Percentiles rank a stretch among this genome's conserved stretches.
phyloP scores from a whole-genome alignment of 2,888 invertebrate species.

The Epinotia brunnichana region DNA sequence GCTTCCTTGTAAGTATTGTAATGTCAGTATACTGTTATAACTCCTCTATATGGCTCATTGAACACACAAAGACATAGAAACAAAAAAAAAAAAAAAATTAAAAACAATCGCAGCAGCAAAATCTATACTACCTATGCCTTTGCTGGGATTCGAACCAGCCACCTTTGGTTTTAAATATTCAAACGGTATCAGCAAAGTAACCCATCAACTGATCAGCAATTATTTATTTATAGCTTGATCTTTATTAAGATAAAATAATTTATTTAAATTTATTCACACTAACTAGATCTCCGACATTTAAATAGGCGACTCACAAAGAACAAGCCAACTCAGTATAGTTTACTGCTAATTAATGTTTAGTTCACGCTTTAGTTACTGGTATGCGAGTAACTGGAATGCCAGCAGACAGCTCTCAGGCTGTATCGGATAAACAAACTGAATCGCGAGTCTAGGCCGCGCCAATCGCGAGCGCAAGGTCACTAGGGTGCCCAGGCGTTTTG shows the following conservation, averaged over 20 bases:
- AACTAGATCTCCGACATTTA: constrained; percentile 24
- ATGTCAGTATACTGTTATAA: no score
- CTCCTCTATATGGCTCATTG: no score
- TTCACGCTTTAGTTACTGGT: constrained; percentile 26
- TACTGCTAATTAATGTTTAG: constrained; percentile 28
- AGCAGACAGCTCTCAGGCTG: constrained; percentile 49
- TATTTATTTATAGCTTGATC: neutral
- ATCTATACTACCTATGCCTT: no score
- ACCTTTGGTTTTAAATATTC: no score
- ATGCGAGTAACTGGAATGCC: constrained; percentile 30
- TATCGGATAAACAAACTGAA: constrained; percentile 58
- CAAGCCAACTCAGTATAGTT: constrained; percentile 16
- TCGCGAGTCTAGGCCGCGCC: constrained; percentile 63
- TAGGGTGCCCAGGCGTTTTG: constrained; percentile 47
- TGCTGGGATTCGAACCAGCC: no score
- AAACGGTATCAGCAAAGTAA: neutral
- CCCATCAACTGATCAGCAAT: neutral
- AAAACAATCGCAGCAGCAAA: no score
- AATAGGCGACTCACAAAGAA: constrained; percentile 17
- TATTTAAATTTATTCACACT: constrained; percentile 23
- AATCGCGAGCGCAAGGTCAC: constrained; percentile 51
- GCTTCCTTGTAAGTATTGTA: neutral
- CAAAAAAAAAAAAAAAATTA: neutral
- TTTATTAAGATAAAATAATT: constrained; percentile 4
- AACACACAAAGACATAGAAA: no score